phyloP scores from a whole-genome alignment of 2,113 vertebrate species.

The Salvator merianae region DNA sequence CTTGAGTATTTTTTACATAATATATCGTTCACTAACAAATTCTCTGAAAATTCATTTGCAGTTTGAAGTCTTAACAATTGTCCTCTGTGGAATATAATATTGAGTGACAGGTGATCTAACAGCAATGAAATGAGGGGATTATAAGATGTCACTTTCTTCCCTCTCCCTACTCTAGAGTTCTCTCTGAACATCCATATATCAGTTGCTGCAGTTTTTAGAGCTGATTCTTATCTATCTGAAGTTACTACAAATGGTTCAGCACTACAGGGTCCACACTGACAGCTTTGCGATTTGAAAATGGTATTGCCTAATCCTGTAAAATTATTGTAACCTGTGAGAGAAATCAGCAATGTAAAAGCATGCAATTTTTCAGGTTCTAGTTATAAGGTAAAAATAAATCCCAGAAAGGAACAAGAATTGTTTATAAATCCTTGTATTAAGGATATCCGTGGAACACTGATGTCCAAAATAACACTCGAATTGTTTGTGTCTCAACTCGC shows the following conservation, averaged over 20 bases:
- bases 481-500: background rate
- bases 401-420: background rate
- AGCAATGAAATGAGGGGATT: background rate
- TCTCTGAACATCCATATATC: background rate
- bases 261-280: background rate
- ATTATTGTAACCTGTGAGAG: background rate
- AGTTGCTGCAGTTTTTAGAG: background rate
- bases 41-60: background rate
- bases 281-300: background rate
- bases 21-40: background rate
- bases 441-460: background rate
- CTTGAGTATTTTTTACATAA: background rate
- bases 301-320: background rate
- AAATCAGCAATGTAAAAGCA: background rate
- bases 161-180: background rate
- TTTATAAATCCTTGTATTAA: background rate
- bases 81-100: background rate
- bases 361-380: background rate
- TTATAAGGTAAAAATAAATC: background rate
- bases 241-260: background rate
- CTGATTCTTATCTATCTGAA: background rate
- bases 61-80: background rate
- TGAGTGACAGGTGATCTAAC: background rate
- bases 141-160: background rate
- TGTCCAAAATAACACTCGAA: constrained; percentile 27